phyloP scores from a whole-genome alignment of 2,797 vertebrate genomes.

The Pygocentrus nattereri region DNA sequence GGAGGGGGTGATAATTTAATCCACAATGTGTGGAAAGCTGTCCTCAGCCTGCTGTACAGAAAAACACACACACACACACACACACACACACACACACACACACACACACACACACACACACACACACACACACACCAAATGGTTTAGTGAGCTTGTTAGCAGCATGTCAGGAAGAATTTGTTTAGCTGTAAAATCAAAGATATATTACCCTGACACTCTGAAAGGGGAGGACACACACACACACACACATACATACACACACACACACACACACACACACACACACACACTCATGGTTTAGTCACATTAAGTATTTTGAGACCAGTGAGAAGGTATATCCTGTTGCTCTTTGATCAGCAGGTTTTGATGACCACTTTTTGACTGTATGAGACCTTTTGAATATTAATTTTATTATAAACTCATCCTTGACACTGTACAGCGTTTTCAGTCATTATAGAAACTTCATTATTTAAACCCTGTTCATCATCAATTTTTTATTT shows the following conservation, averaged over 20 bases:
- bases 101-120: conserved; percentile 52
- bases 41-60: not conserved
- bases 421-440: too few relatives aligned
- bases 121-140: conserved; percentile 31
- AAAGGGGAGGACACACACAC: not conserved
- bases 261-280: not conserved
- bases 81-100: not conserved
- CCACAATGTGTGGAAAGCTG: not conserved
- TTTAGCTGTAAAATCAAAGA: conserved; percentile 46
- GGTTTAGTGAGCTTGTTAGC: conserved; percentile 46
- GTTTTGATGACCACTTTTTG: too few relatives aligned
- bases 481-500: too few relatives aligned
- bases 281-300: too few relatives aligned
- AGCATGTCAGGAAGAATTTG: conserved; percentile 43
- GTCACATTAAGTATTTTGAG: too few relatives aligned
- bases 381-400: too few relatives aligned
- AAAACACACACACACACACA: not conserved
- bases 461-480: too few relatives aligned
- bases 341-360: too few relatives aligned
- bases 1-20: not conserved
- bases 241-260: not conserved
- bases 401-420: too few relatives aligned
- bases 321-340: too few relatives aligned
- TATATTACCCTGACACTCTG: conserved; percentile 27
- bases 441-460: too few relatives aligned